A percentile compares a stretch with the other conserved stretches of the same genome.
Conservation (phyloP, 1,140 invertebrate species). For the Habropoda laboriosa region DNA sequence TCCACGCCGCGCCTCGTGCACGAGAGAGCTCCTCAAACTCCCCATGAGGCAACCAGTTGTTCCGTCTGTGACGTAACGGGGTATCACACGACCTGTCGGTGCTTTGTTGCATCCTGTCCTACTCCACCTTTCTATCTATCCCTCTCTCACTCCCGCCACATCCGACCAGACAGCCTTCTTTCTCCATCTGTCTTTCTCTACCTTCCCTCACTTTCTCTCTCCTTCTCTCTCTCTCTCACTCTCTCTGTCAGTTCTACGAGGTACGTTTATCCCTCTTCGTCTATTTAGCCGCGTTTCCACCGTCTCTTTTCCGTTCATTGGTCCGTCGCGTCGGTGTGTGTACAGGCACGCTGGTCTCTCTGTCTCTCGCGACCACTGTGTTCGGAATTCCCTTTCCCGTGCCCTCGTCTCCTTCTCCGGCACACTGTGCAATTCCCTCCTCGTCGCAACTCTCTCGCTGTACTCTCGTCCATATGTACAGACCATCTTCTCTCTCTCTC, state of each 20-base stretch:
- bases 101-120: slow-evolving; percentile 52
- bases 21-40: slow-evolving; percentile 59
- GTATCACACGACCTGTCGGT: slow-evolving; percentile 77
- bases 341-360: slow-evolving; percentile 15
- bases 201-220: not conserved
- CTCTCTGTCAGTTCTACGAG: slow-evolving; percentile 27
- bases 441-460: slow-evolving; percentile 13
- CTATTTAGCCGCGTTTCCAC: not conserved
- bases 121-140: not conserved
- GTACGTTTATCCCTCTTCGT: not conserved
- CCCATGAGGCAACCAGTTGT: slow-evolving; percentile 74
- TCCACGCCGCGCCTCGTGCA: slow-evolving; percentile 51
- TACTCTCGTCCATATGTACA: slow-evolving; percentile 34
- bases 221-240: slow-evolving; percentile 19
- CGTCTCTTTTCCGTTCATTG: slow-evolving; percentile 20
- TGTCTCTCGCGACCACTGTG: slow-evolving; percentile 7
- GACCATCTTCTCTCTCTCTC: too few relatives aligned
- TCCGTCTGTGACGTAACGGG: slow-evolving; percentile 77
- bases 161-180: slow-evolving; percentile 25
- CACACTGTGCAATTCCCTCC: slow-evolving; percentile 17
- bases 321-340: slow-evolving; percentile 14
- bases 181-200: not conserved
- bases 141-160: not conserved
- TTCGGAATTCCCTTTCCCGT: slow-evolving; percentile 42
- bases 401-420: slow-evolving; percentile 21